Evolutionary conservation across 2,888 invertebrate genomes (phyloP), one percentile per base, ranked within the genome.

Genomic region (Trichacis sp.): DNA sequence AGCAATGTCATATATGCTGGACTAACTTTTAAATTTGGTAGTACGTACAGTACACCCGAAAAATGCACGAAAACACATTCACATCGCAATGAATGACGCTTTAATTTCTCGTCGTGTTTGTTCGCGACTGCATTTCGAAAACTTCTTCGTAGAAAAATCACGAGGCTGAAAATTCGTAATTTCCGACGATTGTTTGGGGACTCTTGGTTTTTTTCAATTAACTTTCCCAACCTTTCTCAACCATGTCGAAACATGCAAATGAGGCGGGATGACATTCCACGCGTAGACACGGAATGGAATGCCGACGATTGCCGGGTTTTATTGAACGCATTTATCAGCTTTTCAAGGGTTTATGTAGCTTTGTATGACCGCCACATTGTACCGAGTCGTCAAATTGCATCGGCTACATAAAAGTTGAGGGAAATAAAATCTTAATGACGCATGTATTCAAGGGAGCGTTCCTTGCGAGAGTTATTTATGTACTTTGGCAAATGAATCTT

Each of bases 221-320:
- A 64, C 67, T 67, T 67, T 64, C 63, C 67, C 63, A 60, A 60
- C 63, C 67, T 67, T 67, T 67, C 67, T 67, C 67, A 59, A 67
- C 48, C 57, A 52, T 67, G 63, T 64, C 63, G 60, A 67, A 67
- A 64, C 60, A 64, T 67, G 60, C 63, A 67, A 67, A 67, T 67
- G 63, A 67, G 51, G 50, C 54, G 51, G 57, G 55, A 61, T 60
- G 68, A 68, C 68, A 68, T 68, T 68, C 67, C 67, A 64, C 54
- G 67, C 60, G 54, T 68, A 61, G 50, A 64, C 63, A 54, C 54
- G 53, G 36, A 49, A 30, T 54, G 57, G 57, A 54, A 54, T 54
- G 50, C 50, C 55, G 55, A 33, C 47, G 47, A 60, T 55, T 55
- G 59, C 8, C 19, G 59, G 30, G 46, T 53, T 57, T 59, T 63